phyloP scores from a whole-genome alignment of 2,113 vertebrate species.

The Oenanthe oenanthe region DNA sequence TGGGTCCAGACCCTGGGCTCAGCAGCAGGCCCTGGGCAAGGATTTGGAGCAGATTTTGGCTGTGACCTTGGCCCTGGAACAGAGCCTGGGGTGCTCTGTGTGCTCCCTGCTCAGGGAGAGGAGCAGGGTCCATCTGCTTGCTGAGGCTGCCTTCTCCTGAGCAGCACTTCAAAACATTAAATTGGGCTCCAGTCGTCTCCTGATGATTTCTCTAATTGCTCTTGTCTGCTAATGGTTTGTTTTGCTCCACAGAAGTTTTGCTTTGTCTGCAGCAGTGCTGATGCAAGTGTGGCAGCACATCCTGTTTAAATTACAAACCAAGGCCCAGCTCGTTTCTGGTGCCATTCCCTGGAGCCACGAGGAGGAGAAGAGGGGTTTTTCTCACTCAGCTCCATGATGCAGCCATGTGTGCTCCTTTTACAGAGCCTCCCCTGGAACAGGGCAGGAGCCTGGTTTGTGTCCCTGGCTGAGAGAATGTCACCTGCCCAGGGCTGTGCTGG shows the following conservation, averaged over 20 bases:
- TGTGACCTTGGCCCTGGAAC: background rate
- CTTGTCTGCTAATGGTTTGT: background rate
- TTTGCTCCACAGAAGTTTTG: background rate
- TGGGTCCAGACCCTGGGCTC: background rate
- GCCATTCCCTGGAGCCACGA: background rate
- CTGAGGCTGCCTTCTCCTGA: background rate
- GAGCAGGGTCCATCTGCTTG: background rate
- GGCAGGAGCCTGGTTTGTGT: background rate
- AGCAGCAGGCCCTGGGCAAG: background rate
- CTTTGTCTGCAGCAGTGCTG: background rate
- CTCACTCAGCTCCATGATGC: background rate
- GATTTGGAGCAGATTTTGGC: background rate
- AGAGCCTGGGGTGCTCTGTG: background rate
- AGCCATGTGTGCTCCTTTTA: fast-evolving
- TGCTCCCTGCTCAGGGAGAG: background rate
- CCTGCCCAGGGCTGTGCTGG: background rate
- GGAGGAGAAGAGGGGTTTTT: background rate
- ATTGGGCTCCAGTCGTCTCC: fast-evolving
- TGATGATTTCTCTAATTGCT: background rate
- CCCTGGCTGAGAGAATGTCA: background rate
- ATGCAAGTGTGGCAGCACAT: background rate
- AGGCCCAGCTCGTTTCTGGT: background rate
- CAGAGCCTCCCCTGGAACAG: background rate
- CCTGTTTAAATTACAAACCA: background rate
- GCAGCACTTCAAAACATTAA: background rate